phyloP scores from a whole-genome alignment of 2,113 vertebrate species.

The Chloebia gouldiae region DNA sequence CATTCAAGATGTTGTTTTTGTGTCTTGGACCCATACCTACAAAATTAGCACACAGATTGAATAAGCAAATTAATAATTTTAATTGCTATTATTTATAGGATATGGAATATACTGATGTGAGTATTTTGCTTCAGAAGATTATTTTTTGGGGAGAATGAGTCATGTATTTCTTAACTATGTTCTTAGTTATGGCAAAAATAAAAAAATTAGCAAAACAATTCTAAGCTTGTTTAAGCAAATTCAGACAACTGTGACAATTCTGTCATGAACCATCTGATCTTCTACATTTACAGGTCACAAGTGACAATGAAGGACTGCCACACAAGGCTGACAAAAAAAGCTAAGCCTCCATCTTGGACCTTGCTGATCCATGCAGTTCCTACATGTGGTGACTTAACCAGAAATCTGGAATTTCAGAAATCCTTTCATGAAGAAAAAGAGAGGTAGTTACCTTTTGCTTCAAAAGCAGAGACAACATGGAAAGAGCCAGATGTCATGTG shows the following conservation, averaged over 20 bases:
- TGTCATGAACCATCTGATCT: neutral
- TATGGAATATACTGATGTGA: neutral
- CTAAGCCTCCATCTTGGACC: accelerated
- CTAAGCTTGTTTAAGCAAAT: neutral
- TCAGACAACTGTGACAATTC: neutral
- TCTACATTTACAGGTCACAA: neutral
- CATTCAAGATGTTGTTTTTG: neutral
- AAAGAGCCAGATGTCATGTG: neutral
- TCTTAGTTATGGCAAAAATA: neutral
- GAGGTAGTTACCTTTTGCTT: neutral
- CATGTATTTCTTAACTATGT: neutral
- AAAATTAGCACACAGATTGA: neutral
- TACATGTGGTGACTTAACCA: neutral
- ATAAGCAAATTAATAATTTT: neutral
- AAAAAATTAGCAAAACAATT: neutral
- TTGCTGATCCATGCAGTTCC: neutral
- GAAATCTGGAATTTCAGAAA: neutral
- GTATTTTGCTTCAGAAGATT: neutral
- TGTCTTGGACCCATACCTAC: neutral
- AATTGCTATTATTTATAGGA: neutral
- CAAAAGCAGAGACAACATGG: neutral
- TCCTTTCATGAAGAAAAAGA: neutral
- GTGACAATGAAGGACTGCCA: neutral
- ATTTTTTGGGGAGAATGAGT: neutral
- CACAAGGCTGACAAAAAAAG: neutral